Base-by-base conservation (phyloP, 2,888 invertebrate species). In the Subacronicta megacephala region DNA sequence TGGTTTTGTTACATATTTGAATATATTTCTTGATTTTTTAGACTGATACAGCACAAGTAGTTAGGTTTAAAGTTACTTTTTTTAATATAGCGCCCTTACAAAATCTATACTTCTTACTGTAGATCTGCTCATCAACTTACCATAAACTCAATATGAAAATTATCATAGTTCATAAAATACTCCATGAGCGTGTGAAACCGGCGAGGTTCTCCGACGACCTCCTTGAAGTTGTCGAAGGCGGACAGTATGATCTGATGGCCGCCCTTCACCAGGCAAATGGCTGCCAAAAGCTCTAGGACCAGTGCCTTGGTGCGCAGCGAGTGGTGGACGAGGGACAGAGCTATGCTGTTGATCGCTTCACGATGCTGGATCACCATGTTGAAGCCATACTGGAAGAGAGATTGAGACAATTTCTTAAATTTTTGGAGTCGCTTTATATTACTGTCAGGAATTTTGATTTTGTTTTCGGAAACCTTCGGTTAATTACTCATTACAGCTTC, bases 61-160 rank as follows among this genome's bases (percentile, higher is more conserved):
- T n/a, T n/a, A n/a, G n/a, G n/a, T n/a, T n/a, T n/a, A n/a, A n/a
- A n/a, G n/a, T n/a, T n/a, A n/a, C n/a, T n/a, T n/a, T n/a, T n/a
- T n/a, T n/a, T n/a, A n/a, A n/a, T n/a, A n/a, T n/a, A n/a, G n/a
- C n/a, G n/a, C n/a, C n/a, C n/a, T n/a, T n/a, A n/a, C n/a, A n/a
- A n/a, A n/a, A n/a, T n/a, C n/a, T n/a, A n/a, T n/a, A n/a, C n/a
- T n/a, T n/a, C n/a, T n/a, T n/a, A n/a, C n/a, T n/a, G n/a, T n/a
- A n/a, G n/a, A n/a, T n/a, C n/a, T n/a, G n/a, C n/a, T n/a, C n/a
- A n/a, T 16, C n/a, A 13, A 86, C 95, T 95, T 84, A 97, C 99
- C 99, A 99, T 99, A 94, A 99, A 99, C 90, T 99, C 99, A 80
- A 99, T 98, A 90, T 99, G 98, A 89, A 99, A 99, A 78, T 97